Conservation (phyloP, 1,140 invertebrate species). For the Ectropis grisescens region DNA sequence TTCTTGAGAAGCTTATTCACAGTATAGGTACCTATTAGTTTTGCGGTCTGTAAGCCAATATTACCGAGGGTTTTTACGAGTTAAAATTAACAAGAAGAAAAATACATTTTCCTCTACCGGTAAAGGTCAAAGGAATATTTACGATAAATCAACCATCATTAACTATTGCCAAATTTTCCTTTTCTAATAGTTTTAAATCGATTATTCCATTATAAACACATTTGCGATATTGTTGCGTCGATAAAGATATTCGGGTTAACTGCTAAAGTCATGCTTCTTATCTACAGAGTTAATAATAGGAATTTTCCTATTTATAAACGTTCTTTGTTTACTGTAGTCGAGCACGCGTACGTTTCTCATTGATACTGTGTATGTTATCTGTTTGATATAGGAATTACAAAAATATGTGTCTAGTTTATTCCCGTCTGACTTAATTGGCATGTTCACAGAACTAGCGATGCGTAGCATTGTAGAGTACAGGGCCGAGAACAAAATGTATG, state of each 20-base stretch:
- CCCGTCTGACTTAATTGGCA: too few species aligned
- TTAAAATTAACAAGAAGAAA: too few species aligned
- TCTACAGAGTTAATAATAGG: slow-evolving; percentile 42
- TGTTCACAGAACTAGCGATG: too few species aligned
- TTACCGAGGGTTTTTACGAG: neutral
- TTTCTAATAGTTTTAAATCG: slow-evolving; percentile 38
- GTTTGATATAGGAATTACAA: neutral
- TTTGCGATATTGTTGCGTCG: slow-evolving; percentile 43
- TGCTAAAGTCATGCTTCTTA: slow-evolving; percentile 27
- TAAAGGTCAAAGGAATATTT: slow-evolving; percentile 21
- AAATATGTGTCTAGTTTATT: neutral
- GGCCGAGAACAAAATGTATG: too few species aligned
- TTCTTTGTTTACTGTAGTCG: neutral
- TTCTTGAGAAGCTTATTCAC: too few species aligned
- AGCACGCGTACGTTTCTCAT: too few species aligned
- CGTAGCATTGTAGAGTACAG: too few species aligned
- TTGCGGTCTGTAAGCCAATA: neutral
- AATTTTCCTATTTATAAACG: slow-evolving; percentile 57
- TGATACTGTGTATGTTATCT: neutral
- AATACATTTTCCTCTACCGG: slow-evolving; percentile 4
- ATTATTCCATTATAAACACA: slow-evolving; percentile 41
- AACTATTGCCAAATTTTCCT: slow-evolving; percentile 59
- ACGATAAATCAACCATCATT: slow-evolving; percentile 15
- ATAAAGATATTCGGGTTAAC: slow-evolving; percentile 47
- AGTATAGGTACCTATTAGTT: neutral